Percentiles rank a stretch among this genome's conserved stretches.
Conservation (phyloP, 2,113 vertebrate species). For the Leptocoma aspasia region DNA sequence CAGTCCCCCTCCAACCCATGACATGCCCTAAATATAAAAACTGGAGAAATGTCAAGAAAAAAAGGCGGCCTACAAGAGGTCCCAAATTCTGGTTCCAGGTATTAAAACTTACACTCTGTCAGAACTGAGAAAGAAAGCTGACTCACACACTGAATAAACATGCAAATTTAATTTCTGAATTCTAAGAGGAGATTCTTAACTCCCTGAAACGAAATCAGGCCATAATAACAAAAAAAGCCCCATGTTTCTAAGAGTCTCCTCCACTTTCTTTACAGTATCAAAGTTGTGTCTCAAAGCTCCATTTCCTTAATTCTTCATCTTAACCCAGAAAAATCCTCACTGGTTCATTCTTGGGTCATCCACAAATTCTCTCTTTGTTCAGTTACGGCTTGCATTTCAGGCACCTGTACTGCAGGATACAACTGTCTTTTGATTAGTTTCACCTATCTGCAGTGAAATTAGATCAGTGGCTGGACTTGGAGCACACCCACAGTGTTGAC, state of each 20-base stretch:
- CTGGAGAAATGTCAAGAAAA: not conserved
- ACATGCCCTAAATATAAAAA: not conserved
- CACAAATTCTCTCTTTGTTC: not conserved
- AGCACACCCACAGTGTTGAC: not conserved
- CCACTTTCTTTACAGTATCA: not conserved
- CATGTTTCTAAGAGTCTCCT: not conserved
- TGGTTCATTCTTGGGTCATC: not conserved
- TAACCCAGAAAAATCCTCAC: not conserved
- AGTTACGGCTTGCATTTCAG: not conserved
- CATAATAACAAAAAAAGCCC: not conserved
- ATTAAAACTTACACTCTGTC: not conserved
- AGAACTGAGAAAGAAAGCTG: not conserved
- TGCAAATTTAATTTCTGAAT: not conserved
- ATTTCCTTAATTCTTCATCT: not conserved
- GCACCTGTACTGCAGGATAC: not conserved
- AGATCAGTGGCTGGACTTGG: not conserved
- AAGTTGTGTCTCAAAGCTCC: not conserved
- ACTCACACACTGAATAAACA: not conserved
- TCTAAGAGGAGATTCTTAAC: not conserved
- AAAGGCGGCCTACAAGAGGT: not conserved
- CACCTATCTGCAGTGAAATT: not conserved
- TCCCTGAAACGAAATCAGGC: not conserved
- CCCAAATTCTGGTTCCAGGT: not conserved
- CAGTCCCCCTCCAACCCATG: not conserved
- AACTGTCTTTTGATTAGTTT: constrained; percentile 17